Base-by-base conservation (phyloP, 1,140 invertebrate species). In the Danaus melanippus region DNA sequence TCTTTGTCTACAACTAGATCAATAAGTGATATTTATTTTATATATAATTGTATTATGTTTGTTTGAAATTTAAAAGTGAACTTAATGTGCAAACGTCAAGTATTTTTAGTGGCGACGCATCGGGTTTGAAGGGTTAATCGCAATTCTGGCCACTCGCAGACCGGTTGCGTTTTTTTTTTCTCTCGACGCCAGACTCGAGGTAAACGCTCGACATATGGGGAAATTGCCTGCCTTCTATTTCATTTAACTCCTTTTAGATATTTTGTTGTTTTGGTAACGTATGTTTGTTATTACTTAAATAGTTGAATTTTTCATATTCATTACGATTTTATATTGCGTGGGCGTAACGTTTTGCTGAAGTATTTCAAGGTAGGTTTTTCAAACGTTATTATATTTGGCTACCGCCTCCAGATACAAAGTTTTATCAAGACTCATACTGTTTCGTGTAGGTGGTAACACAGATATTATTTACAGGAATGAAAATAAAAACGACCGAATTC, bases 91-190 rank as follows among this genome's bases (percentile, higher is more conserved):
- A 59, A 60, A 69, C 67, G 59, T 67, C 64, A 66, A 65, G 66
- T 74, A 76, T 79, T 81, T 76, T 80, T 79, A 74, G 71, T 77
- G 71, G 61, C 67, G 65, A 71, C 64, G 65, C 73, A 70, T 69
- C 73, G 62, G 71, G 73, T 75, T 79, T 74, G 71, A 60, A 74
- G 71, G 73, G 67, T 79, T 82, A 76, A 76, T 79, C 74, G 69
- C 66, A 68, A 79, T 82, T 84, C 77, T 78, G 79, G 76, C 74
- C 69, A 74, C 56, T 70, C 67, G 66, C 66, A 49, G 66, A 82
- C 81, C 76, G 79, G 81, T 79, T 78, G 55, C 40, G 11, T 49
- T 62, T 58, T 66, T 69, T 71, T 62, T 66, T 72, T 74, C 44
- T 49, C 12, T 48, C 50, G 53, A 53, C 69, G 52, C 50, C 48